Evolutionary conservation across 2,113 vertebrate species (phyloP), one percentile per base, ranked within the genome.

Genomic region (Platichthys stellatus): DNA sequence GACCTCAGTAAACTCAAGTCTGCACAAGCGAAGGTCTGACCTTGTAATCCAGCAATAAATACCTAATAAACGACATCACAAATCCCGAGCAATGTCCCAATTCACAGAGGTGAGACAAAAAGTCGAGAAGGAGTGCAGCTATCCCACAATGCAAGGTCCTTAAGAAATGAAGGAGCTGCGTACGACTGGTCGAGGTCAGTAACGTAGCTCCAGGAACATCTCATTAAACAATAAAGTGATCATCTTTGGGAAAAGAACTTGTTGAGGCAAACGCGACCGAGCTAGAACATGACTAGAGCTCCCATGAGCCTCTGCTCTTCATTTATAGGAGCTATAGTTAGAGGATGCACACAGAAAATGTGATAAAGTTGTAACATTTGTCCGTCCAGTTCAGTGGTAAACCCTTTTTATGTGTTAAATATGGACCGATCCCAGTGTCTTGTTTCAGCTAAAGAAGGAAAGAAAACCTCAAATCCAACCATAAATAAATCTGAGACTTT

Each of bases 21-120:
- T 40, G 11, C 40, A 20, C 10, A 18, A 17, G 7, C 56, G 40
- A 74, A 77, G 73, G 63, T 58, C 57, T 2, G 31, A 35, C 26
- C 35, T 60, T 59, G 21, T 78, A 72, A 89, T 74, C 64, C 65
- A 70, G 21, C 21, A 26, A 38, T 64, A 65, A 80, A 88, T 0
- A 75, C 57, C 31, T 80, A 7, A 63, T 23, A 12, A 63, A 66
- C 11, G 17, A 61, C 20, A 21, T 14, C 6, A 61, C 47, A 74
- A 59, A 59, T 58, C 45, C 69, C 2, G 26, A 59, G 31, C 68
- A 40, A 74, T 60, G 53, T 74, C 65, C 51, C 21, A 21, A 54
- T 54, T 54, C 51, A 51, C 43, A 54, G 51, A 54, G 51, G 18
- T 54, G 51, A 2, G 9, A 47, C 45, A 47, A 18, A 49, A 31